phyloP scores from a whole-genome alignment of 1,140 invertebrate species.

The Zaprionus taronus region DNA sequence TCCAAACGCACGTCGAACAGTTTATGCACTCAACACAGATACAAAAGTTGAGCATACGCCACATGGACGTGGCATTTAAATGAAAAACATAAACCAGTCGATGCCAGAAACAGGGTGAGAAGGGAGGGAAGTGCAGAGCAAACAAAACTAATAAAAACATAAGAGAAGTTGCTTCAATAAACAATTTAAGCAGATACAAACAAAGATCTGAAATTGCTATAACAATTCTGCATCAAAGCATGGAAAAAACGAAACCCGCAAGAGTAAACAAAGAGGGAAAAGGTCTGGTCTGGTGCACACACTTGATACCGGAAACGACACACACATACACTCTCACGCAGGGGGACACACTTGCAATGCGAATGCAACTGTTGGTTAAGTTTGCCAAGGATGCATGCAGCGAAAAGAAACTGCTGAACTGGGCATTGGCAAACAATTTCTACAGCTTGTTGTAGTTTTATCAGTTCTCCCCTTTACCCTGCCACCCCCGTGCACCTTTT shows the following conservation, averaged over 20 bases:
- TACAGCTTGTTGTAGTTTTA: conserved; percentile 27
- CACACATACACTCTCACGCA: background rate
- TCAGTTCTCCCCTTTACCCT: background rate
- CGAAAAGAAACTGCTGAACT: conserved; percentile 23
- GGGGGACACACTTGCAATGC: conserved; percentile 14
- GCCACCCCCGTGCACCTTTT: background rate
- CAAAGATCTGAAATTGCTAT: conserved; percentile 32
- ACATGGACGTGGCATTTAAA: conserved; percentile 7
- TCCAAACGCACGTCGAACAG: conserved; percentile 13
- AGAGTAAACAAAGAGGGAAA: conserved; percentile 5
- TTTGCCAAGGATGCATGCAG: conserved; percentile 35
- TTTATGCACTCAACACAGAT: conserved; percentile 21
- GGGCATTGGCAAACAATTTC: conserved; percentile 33
- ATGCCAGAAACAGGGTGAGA: background rate
- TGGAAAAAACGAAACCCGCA: conserved; percentile 11
- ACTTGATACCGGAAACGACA: conserved; percentile 23
- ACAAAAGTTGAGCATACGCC: conserved; percentile 25
- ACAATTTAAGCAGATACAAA: conserved; percentile 35
- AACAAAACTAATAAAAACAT: conserved; percentile 42
- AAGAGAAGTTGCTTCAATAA: conserved; percentile 35
- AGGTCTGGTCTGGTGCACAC: conserved; percentile 4
- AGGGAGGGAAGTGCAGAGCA: background rate
- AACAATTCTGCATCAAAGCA: conserved; percentile 32
- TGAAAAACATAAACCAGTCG: background rate
- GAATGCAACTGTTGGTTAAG: conserved; percentile 33